A percentile compares a stretch with the other conserved stretches of the same genome.
These are phyloP conservation scores for Metridium senile DNA, from an alignment of 92 coral and sea anemone genomes.

Conservation along the genomic window DNA sequence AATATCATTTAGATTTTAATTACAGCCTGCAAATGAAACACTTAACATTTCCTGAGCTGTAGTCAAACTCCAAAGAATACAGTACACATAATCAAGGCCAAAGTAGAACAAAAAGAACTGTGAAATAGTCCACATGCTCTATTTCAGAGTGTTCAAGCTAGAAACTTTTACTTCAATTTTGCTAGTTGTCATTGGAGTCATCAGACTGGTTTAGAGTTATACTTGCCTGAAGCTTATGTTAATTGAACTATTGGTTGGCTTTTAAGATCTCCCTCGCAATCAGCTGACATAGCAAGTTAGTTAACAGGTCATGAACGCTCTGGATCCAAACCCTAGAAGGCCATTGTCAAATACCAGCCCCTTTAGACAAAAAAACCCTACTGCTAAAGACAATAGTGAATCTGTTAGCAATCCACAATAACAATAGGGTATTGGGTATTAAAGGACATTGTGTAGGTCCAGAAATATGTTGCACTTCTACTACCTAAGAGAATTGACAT, in stretches of 20 bases:
- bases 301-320: constrained; percentile 35
- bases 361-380: constrained; percentile 21
- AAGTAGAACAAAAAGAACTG: too few species aligned
- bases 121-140: too few species aligned
- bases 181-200: too few species aligned
- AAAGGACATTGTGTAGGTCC: neutral
- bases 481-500: neutral
- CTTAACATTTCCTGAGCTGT: too few species aligned
- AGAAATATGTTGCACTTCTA: neutral
- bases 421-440: neutral
- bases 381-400: constrained; percentile 30
- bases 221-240: constrained; percentile 25
- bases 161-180: too few species aligned
- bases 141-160: too few species aligned
- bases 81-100: too few species aligned
- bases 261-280: constrained; percentile 44
- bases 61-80: too few species aligned
- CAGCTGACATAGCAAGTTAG: constrained; percentile 48
- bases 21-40: too few species aligned
- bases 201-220: too few species aligned
- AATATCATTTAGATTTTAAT: too few species aligned
- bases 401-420: constrained; percentile 25
- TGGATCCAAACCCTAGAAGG: constrained; percentile 53
- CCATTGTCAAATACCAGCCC: constrained; percentile 36
- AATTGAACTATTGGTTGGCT: constrained; percentile 23